Base-by-base conservation (phyloP, 2,113 vertebrate genomes). In the Perca fluviatilis region DNA sequence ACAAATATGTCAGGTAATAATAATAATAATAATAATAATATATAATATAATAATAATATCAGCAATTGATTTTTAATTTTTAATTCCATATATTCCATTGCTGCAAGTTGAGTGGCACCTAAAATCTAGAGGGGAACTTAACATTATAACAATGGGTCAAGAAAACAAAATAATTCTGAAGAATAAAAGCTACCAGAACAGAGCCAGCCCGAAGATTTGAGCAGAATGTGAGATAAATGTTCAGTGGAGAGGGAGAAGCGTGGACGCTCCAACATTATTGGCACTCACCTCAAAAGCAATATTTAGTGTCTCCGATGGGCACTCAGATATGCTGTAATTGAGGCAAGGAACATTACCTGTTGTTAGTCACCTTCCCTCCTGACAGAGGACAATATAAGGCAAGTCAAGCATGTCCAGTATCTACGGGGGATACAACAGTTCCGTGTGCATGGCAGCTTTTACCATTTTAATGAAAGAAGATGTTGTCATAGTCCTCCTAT, bases 371-470 rank as follows among this genome's bases (percentile, higher is more conserved):
- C 90, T 93, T 92, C 80, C 25, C 47, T 70, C 49, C 63, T 89
- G 75, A 83, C 79, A 85, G 85, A 91, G 90, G 90, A 92, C 86
- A 82, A 79, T 25, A 72, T 82, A 87, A 91, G 85, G 57, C 54
- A 63, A 93, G 81, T 93, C 78, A 69, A 90, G 90, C 89, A 87
- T 92, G 77, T 66, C 64, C 47, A 64, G 53, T 2, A 57, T 81
- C 67, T 71, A 23, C 6, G 1, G 33, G 62, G 33, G 51, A 54
- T 14, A 75, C 58, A 66, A 51, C 61, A n/a, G 43, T 53, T 67
- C 23, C 18, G 67, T 33, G 65, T 43, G 21, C 47, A 23, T 23
- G 57, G 63, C 69, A 77, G 75, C 71, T 84, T 56, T 49, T 25
- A 71, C 27, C 27, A 56, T 65, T 60, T 57, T 56, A 36, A 47